Evolutionary conservation across 2,113 vertebrate genomes (phyloP).

Genomic region (Octodon degus): DNA sequence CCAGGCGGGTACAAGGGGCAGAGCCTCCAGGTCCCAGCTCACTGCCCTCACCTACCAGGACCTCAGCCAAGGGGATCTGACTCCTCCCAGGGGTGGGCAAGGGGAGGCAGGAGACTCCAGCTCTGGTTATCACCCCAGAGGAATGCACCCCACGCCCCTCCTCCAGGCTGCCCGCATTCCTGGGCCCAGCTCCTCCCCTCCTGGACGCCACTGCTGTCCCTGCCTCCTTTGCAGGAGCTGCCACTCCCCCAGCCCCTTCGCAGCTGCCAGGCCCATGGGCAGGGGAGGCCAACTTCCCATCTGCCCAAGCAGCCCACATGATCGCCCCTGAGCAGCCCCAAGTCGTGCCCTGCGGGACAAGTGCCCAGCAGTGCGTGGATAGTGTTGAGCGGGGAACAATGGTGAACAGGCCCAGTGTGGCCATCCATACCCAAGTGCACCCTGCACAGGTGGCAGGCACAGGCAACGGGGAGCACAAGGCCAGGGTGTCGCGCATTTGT

Average conservation of each 20-base stretch:
- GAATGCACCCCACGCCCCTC: neutral
- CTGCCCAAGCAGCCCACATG: neutral
- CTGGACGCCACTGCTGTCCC: neutral
- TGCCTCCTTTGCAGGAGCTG: neutral
- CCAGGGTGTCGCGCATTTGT: neutral
- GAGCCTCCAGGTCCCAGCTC: neutral
- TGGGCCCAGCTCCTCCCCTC: neutral
- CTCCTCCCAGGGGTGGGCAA: neutral
- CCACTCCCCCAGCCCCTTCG: neutral
- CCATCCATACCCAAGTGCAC: neutral
- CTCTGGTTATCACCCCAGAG: neutral
- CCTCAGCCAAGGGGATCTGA: neutral
- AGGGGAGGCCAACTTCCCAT: neutral
- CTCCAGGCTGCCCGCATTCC: neutral
- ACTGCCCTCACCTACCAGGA: neutral
- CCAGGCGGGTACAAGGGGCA: neutral
- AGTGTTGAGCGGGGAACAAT: neutral
- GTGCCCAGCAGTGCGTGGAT: neutral
- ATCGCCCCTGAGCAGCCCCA: accelerated
- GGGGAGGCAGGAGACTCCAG: neutral
- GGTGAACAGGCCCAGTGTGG: too few relatives aligned
- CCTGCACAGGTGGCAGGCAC: neutral
- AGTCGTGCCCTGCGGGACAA: accelerated
- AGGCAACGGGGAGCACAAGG: neutral
- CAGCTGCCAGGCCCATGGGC: neutral